Evolutionary conservation across 2,888 invertebrate genomes (phyloP), one percentile per base, ranked within the genome.

Genomic region (Octodonta nipae): DNA sequence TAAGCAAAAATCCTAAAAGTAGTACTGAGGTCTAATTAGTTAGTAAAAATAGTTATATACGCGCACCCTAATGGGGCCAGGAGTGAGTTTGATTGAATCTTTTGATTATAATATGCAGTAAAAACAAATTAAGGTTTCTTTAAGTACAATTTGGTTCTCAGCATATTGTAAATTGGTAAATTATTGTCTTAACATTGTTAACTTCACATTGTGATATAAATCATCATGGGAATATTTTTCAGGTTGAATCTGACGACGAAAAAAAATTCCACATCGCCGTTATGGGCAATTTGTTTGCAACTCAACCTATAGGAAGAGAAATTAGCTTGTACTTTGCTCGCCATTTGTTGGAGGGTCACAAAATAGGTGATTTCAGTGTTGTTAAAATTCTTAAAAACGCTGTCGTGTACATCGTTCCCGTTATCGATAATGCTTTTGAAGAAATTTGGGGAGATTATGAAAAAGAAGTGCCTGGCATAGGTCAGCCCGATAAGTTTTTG

Each of bases 241-340:
- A 40, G 42, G 28, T 35, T 4, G 35, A 30, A n/a, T 25, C 28
- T 13, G 37, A 40, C 1, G 83, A 84, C 50, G 86, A 87, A 55
- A 69, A 67, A 2, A 88, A 89, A 62, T 78, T 84, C 51, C 83
- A 85, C 51, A 70, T 92, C 10, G 78, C 81, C 0, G 58, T 92
- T n/a, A 63, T 87, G 15, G 89, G 91, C 38, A 86, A 87, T 32
- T 58, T 88, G 30, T 85, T 78, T 54, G 79, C 75, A 0, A 75
- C 80, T 1, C 81, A 91, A 52, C 84, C 86, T 0, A 64, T 84
- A 10, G 88, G 89, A 0, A 73, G 89, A 32, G 92, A 93, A 60
- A 66, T 93, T 36, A 62, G 81, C 1, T 52, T 89, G 1, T 78
- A 89, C 58, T 68, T 93, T 45, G 82, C 83, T 0, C 71, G 85